Evolutionary conservation across 2,797 vertebrate species (phyloP).

Genomic region (Lophotriccus pileatus): DNA sequence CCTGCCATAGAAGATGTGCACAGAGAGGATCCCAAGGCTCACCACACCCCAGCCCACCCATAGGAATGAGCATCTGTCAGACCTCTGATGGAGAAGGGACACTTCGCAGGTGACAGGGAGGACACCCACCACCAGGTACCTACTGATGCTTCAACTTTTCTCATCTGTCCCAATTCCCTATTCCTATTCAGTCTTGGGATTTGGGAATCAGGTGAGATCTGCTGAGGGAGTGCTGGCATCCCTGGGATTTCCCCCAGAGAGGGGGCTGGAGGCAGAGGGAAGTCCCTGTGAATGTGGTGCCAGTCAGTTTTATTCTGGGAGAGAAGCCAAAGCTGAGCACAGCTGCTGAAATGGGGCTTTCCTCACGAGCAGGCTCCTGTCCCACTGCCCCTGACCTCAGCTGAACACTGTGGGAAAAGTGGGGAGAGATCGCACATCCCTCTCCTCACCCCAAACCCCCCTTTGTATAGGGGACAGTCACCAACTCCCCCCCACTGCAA

Average conservation of each 20-base stretch:
- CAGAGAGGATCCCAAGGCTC: background rate
- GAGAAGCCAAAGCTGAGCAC: constrained; percentile 42
- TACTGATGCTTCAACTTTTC: background rate
- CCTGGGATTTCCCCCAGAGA: background rate
- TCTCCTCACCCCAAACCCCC: background rate
- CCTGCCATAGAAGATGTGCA: background rate
- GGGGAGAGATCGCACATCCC: background rate
- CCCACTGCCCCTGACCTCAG: background rate
- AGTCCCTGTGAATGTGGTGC: constrained; percentile 30
- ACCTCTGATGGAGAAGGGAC: background rate
- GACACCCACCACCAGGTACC: background rate
- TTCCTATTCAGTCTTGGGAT: background rate
- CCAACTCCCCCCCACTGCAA: rapidly evolving
- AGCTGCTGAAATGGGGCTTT: constrained; percentile 50
- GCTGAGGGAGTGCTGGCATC: background rate
- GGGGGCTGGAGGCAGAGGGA: background rate
- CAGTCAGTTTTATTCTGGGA: constrained; percentile 46
- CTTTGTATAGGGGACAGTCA: rapidly evolving
- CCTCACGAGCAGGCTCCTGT: constrained; percentile 27
- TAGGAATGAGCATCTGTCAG: background rate
- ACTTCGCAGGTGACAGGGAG: background rate
- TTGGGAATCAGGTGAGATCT: background rate
- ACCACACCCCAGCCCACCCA: background rate
- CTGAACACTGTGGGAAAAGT: background rate
- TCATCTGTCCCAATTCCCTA: background rate